Percentiles rank a stretch among this genome's conserved stretches.
Evolutionary conservation across 2,797 vertebrate species (phyloP).

Genomic region (Eulemur rubriventer): DNA sequence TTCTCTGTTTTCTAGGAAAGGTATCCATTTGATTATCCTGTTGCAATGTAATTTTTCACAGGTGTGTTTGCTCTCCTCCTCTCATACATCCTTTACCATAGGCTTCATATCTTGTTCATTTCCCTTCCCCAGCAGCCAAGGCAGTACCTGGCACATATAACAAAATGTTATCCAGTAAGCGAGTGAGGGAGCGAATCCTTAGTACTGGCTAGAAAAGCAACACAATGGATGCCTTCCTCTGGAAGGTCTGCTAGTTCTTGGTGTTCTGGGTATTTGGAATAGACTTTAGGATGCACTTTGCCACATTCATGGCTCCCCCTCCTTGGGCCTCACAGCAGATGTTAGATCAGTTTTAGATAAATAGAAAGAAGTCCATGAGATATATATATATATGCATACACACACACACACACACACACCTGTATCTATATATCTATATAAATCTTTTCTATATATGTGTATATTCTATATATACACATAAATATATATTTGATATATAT

Average conservation of each 20-base stretch:
- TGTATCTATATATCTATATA: neutral
- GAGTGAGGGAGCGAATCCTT: neutral
- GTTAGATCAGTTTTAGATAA: neutral
- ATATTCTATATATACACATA: neutral
- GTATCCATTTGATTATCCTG: neutral
- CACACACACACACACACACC: too few species aligned
- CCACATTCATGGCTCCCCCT: slow-evolving; percentile 81
- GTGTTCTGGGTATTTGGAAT: slow-evolving; percentile 91
- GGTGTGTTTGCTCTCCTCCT: neutral
- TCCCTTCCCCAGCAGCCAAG: neutral
- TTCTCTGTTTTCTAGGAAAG: neutral
- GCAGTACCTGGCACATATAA: neutral
- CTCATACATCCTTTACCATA: neutral
- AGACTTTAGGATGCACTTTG: slow-evolving; percentile 94
- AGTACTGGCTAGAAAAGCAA: neutral
- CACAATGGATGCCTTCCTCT: neutral
- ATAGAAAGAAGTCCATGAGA: neutral
- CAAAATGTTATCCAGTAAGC: neutral
- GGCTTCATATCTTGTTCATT: neutral
- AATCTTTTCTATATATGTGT: neutral
- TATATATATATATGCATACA: too few species aligned
- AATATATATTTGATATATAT: too few species aligned
- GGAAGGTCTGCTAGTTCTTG: slow-evolving; percentile 84
- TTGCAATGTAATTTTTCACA: neutral
- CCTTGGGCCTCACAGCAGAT: neutral